Percentiles rank a stretch among this genome's conserved stretches.
Evolutionary conservation across 2,888 invertebrate species (phyloP).

Genomic region (Lithophane ornitopus): DNA sequence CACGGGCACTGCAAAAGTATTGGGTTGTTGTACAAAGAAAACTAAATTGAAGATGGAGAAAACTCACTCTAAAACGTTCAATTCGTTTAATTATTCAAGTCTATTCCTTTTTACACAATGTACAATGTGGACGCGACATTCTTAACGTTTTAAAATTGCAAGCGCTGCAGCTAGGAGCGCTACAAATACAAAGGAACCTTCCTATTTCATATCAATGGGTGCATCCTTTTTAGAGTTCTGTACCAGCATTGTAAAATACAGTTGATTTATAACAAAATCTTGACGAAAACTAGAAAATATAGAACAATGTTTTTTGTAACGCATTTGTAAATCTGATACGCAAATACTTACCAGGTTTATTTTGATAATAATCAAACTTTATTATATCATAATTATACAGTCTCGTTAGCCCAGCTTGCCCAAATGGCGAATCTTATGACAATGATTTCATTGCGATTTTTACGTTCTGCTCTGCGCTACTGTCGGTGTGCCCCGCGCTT

Average conservation of each 20-base stretch:
- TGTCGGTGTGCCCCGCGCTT: slow-evolving; percentile 10
- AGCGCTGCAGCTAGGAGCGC: not conserved
- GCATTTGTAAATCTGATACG: not conserved
- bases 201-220: not conserved
- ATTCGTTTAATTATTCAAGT: slow-evolving; percentile 30
- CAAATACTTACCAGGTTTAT: not conserved
- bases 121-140: not conserved
- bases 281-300: not conserved
- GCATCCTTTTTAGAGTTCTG: not conserved
- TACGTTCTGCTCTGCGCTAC: not conserved
- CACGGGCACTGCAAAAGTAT: not conserved
- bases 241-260: not conserved
- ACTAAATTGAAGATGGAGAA: not conserved
- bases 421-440: slow-evolving; percentile 31
- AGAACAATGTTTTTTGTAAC: not conserved
- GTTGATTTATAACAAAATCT: not conserved
- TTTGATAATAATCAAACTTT: too few species aligned
- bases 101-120: slow-evolving; percentile 4
- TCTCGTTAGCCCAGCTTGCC: not conserved
- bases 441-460: slow-evolving; percentile 17
- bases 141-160: slow-evolving; percentile 23
- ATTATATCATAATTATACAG: not conserved
- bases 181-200: not conserved
- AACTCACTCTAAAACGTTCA: not conserved
- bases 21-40: not conserved